Evolutionary conservation across 2,797 vertebrate species (phyloP).

Genomic region (Microctenopoma steveboyesi): DNA sequence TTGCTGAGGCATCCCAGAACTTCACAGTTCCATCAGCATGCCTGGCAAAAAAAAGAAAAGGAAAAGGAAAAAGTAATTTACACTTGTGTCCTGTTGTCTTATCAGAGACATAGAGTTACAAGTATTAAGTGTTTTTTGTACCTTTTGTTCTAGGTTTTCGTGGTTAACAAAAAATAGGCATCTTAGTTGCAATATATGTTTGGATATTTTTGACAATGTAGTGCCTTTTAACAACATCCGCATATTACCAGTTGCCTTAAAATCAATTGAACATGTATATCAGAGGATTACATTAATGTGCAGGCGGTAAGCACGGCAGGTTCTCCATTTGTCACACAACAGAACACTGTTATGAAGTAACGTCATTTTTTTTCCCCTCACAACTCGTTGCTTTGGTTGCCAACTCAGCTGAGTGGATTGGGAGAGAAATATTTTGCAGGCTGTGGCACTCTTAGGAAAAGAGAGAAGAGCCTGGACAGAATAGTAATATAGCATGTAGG

Average conservation of each 20-base stretch:
- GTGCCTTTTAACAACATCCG: no score
- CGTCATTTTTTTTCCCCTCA: conserved; percentile 3
- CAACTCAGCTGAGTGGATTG: conserved; percentile 53
- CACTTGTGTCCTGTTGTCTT: neutral
- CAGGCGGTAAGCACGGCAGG: conserved; percentile 1
- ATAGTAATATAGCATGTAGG: conserved; percentile 52
- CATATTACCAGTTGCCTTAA: no score
- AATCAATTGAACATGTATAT: no score
- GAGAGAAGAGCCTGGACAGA: conserved; percentile 51
- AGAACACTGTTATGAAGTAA: conserved; percentile 13
- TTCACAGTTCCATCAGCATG: conserved; percentile 99
- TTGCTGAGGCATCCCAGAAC: conserved; percentile 99
- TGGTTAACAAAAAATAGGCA: no score
- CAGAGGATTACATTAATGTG: neutral
- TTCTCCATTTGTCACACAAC: conserved; percentile 8
- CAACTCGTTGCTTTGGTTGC: conserved; percentile 47
- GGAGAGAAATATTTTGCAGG: conserved; percentile 45
- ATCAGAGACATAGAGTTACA: neutral
- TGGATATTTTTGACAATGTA: no score
- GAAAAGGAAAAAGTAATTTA: no score
- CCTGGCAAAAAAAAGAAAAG: conserved; percentile 70
- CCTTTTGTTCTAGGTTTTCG: no score
- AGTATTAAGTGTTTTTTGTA: no score
- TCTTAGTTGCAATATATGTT: no score
- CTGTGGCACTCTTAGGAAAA: conserved; percentile 32